Percentiles rank a stretch among this genome's conserved stretches.
Evolutionary conservation across 2,888 invertebrate species (phyloP).

Genomic region (Eutolmus rufibarbis): DNA sequence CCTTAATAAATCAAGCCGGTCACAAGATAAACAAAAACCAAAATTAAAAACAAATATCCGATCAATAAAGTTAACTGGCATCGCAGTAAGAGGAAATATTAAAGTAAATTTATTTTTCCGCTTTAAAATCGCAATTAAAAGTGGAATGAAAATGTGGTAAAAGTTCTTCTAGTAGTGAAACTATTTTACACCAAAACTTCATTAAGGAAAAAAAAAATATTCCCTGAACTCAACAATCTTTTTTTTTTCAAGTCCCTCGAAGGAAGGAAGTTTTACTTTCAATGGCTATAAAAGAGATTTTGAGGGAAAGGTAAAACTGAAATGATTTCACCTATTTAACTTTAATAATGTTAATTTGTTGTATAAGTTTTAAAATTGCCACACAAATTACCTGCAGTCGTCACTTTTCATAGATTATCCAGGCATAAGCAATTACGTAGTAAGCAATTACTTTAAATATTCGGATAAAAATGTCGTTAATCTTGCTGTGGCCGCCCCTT

Average conservation of each 20-base stretch:
- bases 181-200: background rate
- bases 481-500: background rate
- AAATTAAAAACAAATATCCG: background rate
- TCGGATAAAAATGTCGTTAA: background rate
- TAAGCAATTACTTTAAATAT: background rate
- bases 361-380: background rate
- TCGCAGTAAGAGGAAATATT: background rate
- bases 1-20: background rate
- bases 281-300: background rate
- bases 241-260: background rate
- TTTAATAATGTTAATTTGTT: background rate
- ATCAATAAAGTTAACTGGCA: background rate
- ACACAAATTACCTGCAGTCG: background rate
- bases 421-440: background rate
- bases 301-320: background rate
- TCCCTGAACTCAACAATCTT: background rate
- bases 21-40: background rate
- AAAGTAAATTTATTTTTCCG: background rate
- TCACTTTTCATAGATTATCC: background rate
- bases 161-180: background rate
- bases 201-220: background rate
- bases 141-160: background rate
- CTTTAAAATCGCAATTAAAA: background rate
- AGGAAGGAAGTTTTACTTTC: background rate
- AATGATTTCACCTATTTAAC: background rate